These are phyloP conservation scores for Phyllotis vaccarum DNA, from an alignment of 2,797 vertebrate genomes.

Conservation along the genomic window DNA sequence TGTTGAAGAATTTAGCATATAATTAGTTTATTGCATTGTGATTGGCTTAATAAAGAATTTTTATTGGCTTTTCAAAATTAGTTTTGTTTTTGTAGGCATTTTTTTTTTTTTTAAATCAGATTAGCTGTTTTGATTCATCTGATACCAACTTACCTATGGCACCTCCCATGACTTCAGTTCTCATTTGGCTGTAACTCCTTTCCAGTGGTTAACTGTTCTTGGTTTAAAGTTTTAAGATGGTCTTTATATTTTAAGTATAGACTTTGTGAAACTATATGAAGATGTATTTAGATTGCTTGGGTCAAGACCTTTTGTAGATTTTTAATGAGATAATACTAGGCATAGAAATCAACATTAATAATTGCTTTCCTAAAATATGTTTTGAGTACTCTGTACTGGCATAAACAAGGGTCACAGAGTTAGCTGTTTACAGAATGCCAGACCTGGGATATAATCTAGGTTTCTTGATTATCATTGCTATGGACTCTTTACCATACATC, in stretches of 20 bases:
- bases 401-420: not conserved
- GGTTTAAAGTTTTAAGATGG: conserved; percentile 32
- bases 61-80: not conserved
- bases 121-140: conserved; percentile 12
- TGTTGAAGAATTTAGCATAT: conserved; percentile 16
- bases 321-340: conserved; percentile 33
- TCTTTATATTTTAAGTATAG: not conserved
- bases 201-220: conserved; percentile 39
- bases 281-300: conserved; percentile 25
- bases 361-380: not conserved
- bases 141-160: not conserved
- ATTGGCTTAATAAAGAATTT: conserved; percentile 8
- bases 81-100: not conserved
- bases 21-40: not conserved
- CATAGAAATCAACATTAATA: conserved; percentile 49
- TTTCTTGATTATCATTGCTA: conserved; percentile 1
- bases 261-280: conserved; percentile 40
- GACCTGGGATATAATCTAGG: not conserved
- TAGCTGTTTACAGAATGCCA: not conserved
- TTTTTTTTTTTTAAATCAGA: not conserved
- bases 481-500: not conserved
- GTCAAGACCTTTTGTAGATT: conserved; percentile 44
- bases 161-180: not conserved
- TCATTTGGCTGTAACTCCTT: not conserved
- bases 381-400: conserved; percentile 19